Percentiles rank a stretch among this genome's conserved stretches.
These are phyloP conservation scores for Cardiocondyla obscurior DNA, from an alignment of 1,140 invertebrate genomes.

Conservation along the genomic window DNA sequence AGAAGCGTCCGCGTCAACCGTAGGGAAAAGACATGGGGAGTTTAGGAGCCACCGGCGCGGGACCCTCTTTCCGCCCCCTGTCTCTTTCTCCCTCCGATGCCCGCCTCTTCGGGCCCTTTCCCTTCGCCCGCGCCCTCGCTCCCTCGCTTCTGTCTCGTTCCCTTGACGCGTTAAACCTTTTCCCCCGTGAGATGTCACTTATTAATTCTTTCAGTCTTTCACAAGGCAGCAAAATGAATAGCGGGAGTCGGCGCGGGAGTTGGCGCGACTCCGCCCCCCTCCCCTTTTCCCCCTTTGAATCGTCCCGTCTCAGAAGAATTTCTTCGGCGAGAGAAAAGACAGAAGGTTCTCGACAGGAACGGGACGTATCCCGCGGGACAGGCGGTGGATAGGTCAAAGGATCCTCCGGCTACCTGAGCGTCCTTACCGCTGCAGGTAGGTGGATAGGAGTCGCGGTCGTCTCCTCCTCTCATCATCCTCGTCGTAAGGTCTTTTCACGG, in stretches of 20 bases:
- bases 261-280: slow-evolving; percentile 59
- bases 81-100: slow-evolving; percentile 23
- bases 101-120: neutral
- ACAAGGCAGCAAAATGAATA: slow-evolving; percentile 75
- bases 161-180: slow-evolving; percentile 75
- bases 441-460: slow-evolving; percentile 2
- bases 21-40: slow-evolving; percentile 27
- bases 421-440: slow-evolving; percentile 47
- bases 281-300: slow-evolving; percentile 66
- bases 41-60: neutral
- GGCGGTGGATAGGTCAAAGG: slow-evolving; percentile 79
- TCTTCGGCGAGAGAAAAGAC: slow-evolving; percentile 70
- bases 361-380: slow-evolving; percentile 71
- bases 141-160: slow-evolving; percentile 43
- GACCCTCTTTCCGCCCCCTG: slow-evolving; percentile 10
- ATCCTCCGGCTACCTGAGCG: slow-evolving; percentile 79
- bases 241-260: slow-evolving; percentile 64
- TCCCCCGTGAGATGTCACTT: slow-evolving; percentile 81
- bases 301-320: slow-evolving; percentile 69
- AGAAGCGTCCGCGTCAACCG: slow-evolving; percentile 49
- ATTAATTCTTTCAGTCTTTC: slow-evolving; percentile 81
- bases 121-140: no score
- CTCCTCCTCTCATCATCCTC: slow-evolving; percentile 34
- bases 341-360: slow-evolving; percentile 68
- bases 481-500: slow-evolving; percentile 58